Evolutionary conservation across 1,140 invertebrate species (phyloP), one percentile per base, ranked within the genome.

Genomic region (Drosophila pseudoananassae): DNA sequence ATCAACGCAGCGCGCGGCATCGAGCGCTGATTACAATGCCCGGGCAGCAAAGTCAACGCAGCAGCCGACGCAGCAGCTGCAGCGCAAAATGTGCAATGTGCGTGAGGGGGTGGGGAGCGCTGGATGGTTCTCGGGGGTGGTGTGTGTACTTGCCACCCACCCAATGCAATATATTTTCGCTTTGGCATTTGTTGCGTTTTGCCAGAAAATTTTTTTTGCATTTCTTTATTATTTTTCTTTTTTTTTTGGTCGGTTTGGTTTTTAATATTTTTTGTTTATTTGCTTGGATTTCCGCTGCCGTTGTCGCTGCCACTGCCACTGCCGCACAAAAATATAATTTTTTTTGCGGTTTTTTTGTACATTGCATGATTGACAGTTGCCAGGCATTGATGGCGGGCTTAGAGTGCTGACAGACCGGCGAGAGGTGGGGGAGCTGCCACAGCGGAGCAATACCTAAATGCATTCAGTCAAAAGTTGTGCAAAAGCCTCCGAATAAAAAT

Each of bases 121-220:
- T 20, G 20, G 20, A 0, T 33, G 31, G 9, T 33, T 8, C 3
- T 1, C 9, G 7, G 31, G 7, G 31, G 31, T 33, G 27, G 5
- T 7, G 31, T 33, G 31, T 12, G 33, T 36, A 36, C 33, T 12
- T 36, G 4, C 10, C 7, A 17, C 45, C 15, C 52, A 60, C 33
- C 52, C 74, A 79, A 79, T 79, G 69, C 74, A 82, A 83, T 83
- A 83, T 85, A 85, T 85, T 84, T 80, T 74, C 68, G 66, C 59
- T 77, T 76, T 85, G 73, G 68, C 73, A 85, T 85, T 85, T 85
- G 81, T 81, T 85, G 80, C 81, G 71, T 84, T 84, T 80, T 59
- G 59, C 59, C 64, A 72, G 47, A 25, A 25, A 27, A 27, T 38
- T 51, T 51, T 52, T 55, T 52, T 53, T 40, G 27, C 55, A 60